Evolutionary conservation across 2,113 vertebrate species (phyloP).

Genomic region (Grallaria varia): DNA sequence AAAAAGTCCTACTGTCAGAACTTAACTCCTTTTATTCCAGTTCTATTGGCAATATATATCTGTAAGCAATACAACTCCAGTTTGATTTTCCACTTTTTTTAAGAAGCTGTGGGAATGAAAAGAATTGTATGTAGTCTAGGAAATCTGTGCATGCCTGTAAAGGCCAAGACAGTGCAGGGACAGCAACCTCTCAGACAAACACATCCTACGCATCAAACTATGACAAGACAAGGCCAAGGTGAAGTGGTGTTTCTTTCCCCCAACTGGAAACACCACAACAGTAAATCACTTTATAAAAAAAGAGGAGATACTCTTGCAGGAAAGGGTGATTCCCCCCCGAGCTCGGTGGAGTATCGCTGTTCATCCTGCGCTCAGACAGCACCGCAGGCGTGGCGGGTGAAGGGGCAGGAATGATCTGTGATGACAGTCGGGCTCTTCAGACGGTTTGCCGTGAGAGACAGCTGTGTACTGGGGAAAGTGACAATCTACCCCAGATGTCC

Average conservation of each 20-base stretch:
- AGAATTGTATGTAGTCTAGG: background rate
- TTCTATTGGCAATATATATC: background rate
- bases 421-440: background rate
- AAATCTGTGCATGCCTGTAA: background rate
- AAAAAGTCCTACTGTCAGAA: background rate
- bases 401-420: background rate
- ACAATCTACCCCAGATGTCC: background rate
- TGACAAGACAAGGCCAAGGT: background rate
- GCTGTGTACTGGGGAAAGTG: background rate
- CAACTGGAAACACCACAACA: background rate
- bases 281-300: background rate
- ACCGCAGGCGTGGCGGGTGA: background rate
- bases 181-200: background rate
- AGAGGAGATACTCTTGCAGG: background rate
- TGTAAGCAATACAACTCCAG: background rate
- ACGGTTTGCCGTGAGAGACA: background rate
- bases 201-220: background rate
- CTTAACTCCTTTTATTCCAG: background rate
- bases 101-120: background rate
- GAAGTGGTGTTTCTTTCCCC: background rate
- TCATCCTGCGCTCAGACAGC: background rate
- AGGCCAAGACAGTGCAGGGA: background rate
- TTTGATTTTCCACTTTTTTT: background rate
- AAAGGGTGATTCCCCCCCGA: background rate
- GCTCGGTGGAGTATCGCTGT: background rate